Percentiles rank a stretch among this genome's conserved stretches.
phyloP scores from a whole-genome alignment of 2,888 invertebrate genomes.

The Thecocarcelia acutangulata region DNA sequence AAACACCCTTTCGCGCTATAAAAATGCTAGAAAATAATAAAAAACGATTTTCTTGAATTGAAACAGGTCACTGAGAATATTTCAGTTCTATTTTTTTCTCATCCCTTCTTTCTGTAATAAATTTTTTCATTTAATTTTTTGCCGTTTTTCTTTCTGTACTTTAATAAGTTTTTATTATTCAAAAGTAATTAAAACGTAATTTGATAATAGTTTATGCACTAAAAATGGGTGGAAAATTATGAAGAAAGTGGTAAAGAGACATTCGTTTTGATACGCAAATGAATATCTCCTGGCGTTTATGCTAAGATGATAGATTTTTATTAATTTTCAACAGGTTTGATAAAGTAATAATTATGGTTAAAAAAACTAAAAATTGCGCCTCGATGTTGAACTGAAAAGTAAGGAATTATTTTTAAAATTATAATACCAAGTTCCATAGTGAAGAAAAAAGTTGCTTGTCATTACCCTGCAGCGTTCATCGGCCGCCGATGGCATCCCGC shows the following conservation, averaged over 20 bases:
- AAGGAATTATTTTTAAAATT: too few relatives aligned
- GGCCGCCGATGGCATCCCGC: too few relatives aligned
- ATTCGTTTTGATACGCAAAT: slow-evolving; percentile 5
- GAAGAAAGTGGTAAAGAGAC: slow-evolving; percentile 42
- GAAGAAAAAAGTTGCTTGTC: too few relatives aligned
- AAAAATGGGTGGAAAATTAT: slow-evolving; percentile 4
- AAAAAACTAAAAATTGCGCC: too few relatives aligned
- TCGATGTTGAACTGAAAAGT: too few relatives aligned
- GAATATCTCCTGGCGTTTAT: background rate
- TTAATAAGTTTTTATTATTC: slow-evolving; percentile 50
- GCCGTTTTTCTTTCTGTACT: background rate
- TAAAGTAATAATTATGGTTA: too few relatives aligned
- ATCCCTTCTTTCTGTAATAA: too few relatives aligned
- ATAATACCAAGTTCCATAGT: too few relatives aligned
- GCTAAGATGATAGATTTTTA: background rate
- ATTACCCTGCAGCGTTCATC: too few relatives aligned
- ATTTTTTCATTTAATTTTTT: slow-evolving; percentile 5
- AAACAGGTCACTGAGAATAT: slow-evolving; percentile 62
- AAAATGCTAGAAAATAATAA: slow-evolving; percentile 6
- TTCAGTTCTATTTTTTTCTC: slow-evolving; percentile 25
- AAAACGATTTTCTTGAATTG: slow-evolving; percentile 20
- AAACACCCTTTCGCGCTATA: too few relatives aligned
- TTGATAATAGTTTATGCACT: slow-evolving; percentile 59
- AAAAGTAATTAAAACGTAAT: slow-evolving; percentile 68
- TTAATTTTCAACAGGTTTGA: background rate